Evolutionary conservation across 2,113 vertebrate genomes (phyloP).

Genomic region (Menidia beryllina): DNA sequence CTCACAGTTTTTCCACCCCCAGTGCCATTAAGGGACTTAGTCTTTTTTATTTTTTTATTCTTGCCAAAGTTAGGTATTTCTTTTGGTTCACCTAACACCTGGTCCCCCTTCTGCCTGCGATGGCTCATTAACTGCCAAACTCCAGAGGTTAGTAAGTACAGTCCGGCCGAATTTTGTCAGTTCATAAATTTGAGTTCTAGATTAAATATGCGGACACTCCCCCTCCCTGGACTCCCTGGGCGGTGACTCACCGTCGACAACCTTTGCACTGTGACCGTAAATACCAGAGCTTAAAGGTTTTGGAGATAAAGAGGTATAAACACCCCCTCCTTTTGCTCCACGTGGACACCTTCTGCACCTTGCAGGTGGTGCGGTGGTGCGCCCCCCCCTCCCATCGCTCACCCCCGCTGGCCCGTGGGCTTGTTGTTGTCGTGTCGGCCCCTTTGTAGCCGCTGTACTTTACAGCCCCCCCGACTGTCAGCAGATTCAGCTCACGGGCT

Average conservation of each 20-base stretch:
- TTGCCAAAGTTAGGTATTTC: not conserved
- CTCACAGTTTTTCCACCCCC: not conserved
- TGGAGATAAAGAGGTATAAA: conserved; percentile 7
- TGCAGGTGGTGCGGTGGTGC: not conserved
- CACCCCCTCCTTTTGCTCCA: not conserved
- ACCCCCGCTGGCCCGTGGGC: conserved; percentile 18
- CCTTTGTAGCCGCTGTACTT: conserved; percentile 51
- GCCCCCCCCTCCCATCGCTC: not conserved
- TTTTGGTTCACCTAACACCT: conserved; percentile 19
- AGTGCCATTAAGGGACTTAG: not conserved
- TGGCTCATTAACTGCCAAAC: conserved; percentile 27
- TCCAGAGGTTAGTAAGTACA: not conserved
- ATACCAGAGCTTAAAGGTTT: not conserved
- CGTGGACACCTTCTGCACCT: conserved; percentile 28
- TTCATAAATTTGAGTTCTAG: conserved; percentile 37
- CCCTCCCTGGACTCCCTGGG: too few relatives aligned
- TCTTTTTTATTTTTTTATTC: conserved; percentile 4
- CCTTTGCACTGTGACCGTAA: conserved; percentile 28
- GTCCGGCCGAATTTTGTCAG: conserved; percentile 5
- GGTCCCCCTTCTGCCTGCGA: conserved; percentile 2
- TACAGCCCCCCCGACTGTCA: conserved; percentile 55
- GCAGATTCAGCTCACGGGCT: conserved; percentile 40
- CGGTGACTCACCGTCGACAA: too few relatives aligned
- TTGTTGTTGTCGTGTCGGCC: conserved; percentile 26
- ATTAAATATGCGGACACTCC: conserved; percentile 22